Evolutionary conservation across 2,113 vertebrate species (phyloP), one percentile per base, ranked within the genome.

Genomic region (Danionella cerebrum): DNA sequence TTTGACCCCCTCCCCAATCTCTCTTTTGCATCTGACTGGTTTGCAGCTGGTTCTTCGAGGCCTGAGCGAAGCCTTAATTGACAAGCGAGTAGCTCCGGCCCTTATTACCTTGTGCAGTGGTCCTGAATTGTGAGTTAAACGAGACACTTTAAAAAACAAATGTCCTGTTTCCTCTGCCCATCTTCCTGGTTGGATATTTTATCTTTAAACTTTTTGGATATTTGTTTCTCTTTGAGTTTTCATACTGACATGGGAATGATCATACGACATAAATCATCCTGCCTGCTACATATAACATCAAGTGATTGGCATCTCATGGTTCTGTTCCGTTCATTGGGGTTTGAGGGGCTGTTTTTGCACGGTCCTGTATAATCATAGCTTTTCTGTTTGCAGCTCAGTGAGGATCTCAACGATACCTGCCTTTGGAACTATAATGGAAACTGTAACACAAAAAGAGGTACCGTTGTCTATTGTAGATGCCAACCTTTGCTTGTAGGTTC

Each of bases 101-200:
- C 94, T 98, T 89, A 96, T 99, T 87, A 93, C 94, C 89, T 96
- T 99, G 89, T 98, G 94, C 93, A 94, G 94, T 96, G 96, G 95
- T 90, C 94, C 96, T 80, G 93, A 98, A 97, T 98, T 97, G 96
- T 98, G 95, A 99, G 96, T 99, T 89, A 82, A 89, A 87, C 64
- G 85, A 85, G 82, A 87, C 81, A 82, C 83, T 86, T 69, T 54
- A 71, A 76, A 64, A 71, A 69, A 22, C 59, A 66, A 42, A 53
- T 68, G 60, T 67, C 45, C 55, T 76, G 48, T 78, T 75, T 62
- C 51, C 69, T 73, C 55, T 62, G 55, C 59, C 48, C 76, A 64
- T 76, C 71, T 21, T 69, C 29, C 42, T 65, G 52, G 55, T 70
- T 69, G 59, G 62, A 54, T 66, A 2, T 60, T 33, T 72, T 44